Conservation (phyloP, 1,140 invertebrate genomes). For the Diachasma alloeum region DNA sequence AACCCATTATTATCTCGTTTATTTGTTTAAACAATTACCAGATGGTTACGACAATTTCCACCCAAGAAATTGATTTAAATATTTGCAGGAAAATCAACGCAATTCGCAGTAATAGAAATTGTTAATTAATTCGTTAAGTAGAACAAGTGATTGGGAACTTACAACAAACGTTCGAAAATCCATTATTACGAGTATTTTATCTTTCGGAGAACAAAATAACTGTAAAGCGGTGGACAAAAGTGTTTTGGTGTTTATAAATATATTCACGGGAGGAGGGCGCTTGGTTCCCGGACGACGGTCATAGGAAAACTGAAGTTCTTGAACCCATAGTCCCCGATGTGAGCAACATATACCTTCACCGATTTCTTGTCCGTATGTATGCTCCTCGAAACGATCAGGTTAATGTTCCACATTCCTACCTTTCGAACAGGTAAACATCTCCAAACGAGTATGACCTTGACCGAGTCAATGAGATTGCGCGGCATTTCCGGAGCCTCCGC, state of each 20-base stretch:
- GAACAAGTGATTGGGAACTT: conserved; percentile 36
- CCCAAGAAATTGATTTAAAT: no score
- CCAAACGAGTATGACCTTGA: conserved; percentile 50
- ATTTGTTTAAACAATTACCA: no score
- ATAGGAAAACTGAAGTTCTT: conserved; percentile 60
- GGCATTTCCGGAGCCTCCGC: conserved; percentile 10
- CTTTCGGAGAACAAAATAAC: not conserved
- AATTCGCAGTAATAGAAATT: no score
- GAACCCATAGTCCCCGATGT: conserved; percentile 41
- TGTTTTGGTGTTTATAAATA: no score
- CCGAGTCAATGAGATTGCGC: conserved; percentile 41
- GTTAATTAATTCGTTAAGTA: no score
- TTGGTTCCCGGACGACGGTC: conserved; percentile 51
- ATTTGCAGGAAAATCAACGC: not conserved
- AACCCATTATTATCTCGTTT: no score
- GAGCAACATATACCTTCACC: conserved; percentile 51
- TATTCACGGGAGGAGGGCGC: no score
- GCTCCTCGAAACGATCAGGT: conserved; percentile 28
- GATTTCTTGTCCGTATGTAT: conserved; percentile 29
- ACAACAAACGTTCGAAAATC: conserved; percentile 57
- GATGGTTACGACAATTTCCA: no score
- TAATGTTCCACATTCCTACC: conserved; percentile 54
- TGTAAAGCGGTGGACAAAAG: no score
- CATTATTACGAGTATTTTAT: conserved; percentile 40
- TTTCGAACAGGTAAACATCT: conserved; percentile 11